A percentile compares a stretch with the other conserved stretches of the same genome.
Evolutionary conservation across 2,113 vertebrate genomes (phyloP).

Genomic region (Plotosus lineatus): DNA sequence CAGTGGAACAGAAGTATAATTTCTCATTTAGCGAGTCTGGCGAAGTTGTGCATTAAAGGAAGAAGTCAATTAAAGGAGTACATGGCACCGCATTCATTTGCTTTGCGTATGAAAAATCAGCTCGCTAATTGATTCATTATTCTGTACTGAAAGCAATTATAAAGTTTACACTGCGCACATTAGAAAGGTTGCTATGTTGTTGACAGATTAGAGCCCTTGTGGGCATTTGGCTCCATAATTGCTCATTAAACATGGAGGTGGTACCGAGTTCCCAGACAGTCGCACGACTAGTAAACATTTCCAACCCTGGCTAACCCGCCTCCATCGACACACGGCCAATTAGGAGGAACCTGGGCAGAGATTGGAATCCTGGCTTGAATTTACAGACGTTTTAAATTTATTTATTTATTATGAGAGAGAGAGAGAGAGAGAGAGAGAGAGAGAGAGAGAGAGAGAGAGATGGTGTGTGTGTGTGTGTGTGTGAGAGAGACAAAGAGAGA

Average conservation of each 20-base stretch:
- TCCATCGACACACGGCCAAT: constrained; percentile 22
- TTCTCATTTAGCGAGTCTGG: neutral
- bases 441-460: neutral
- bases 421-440: neutral
- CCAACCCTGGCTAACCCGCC: neutral
- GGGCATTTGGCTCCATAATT: constrained; percentile 58
- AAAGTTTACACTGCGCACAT: constrained; percentile 59
- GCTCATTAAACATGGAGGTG: constrained; percentile 56
- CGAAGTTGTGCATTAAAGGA: constrained; percentile 22
- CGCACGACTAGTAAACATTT: constrained; percentile 30
- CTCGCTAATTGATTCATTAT: constrained; percentile 56
- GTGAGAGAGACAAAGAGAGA: no score
- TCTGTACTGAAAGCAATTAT: constrained; percentile 55
- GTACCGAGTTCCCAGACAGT: constrained; percentile 40
- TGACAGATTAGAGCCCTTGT: constrained; percentile 51
- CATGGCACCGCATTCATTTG: constrained; percentile 40
- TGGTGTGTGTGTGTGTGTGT: no score
- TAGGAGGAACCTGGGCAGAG: constrained; percentile 24
- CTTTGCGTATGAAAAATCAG: constrained; percentile 51
- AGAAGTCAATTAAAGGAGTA: constrained; percentile 46
- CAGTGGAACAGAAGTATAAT: neutral
- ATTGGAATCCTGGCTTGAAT: neutral
- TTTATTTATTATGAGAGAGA: neutral
- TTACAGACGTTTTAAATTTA: neutral
- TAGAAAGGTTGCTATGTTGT: constrained; percentile 56